phyloP scores from a whole-genome alignment of 2,888 invertebrate genomes.

The Megalurothrips usitatus region DNA sequence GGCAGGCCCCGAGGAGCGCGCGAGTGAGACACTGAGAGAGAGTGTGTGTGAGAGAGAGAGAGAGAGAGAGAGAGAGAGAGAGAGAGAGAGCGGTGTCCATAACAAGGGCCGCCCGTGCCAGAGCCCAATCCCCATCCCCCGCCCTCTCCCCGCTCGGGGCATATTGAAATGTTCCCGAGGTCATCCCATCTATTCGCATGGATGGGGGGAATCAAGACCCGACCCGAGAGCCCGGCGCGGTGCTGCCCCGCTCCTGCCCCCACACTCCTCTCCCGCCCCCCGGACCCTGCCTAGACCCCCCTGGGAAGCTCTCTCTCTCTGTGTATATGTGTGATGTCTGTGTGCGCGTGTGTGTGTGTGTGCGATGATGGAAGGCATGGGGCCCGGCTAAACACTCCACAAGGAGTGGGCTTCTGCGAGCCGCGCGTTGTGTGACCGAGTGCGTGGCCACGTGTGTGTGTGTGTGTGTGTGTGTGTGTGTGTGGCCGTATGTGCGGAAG shows the following conservation, averaged over 20 bases:
- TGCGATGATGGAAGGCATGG: neutral
- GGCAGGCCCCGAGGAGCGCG: neutral
- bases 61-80: constrained; percentile 13
- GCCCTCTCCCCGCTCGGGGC: neutral
- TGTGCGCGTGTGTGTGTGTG: neutral
- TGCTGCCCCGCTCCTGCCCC: no score
- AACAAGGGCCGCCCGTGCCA: neutral
- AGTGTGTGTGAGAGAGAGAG: constrained; percentile 17
- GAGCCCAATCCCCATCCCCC: neutral
- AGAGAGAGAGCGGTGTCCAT: neutral
- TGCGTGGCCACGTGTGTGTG: neutral
- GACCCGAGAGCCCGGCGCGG: no score
- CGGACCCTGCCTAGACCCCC: no score
- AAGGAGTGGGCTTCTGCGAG: no score
- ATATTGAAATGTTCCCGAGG: constrained; percentile 27
- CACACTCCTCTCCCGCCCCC: no score
- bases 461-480: neutral
- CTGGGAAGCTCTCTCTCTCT: no score
- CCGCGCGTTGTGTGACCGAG: no score
- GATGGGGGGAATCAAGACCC: neutral
- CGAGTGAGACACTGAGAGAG: constrained; percentile 28
- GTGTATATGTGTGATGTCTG: neutral
- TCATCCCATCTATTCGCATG: neutral
- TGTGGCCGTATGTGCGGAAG: neutral
- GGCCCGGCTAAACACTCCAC: no score